phyloP scores from a whole-genome alignment of 2,888 invertebrate species.

The Eumacrocentrus americanus region DNA sequence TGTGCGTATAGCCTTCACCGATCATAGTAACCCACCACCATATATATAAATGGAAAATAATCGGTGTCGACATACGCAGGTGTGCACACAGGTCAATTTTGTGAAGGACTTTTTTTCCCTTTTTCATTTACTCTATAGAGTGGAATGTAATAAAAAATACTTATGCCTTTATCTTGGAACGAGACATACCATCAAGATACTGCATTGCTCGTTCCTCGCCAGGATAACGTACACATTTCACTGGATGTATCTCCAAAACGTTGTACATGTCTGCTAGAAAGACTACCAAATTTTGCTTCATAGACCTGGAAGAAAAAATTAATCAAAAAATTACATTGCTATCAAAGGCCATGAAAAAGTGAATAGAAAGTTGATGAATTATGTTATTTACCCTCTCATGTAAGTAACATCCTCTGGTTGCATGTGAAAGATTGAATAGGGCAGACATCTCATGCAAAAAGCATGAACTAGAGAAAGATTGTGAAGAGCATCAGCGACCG shows the following conservation, averaged over 20 bases:
- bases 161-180: conserved; percentile 27
- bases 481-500: conserved; percentile 88
- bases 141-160: conserved; percentile 4
- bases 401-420: conserved; percentile 95
- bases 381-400: conserved; percentile 76
- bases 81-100: conserved; percentile 20
- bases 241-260: conserved; percentile 90
- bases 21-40: conserved; percentile 49
- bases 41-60: not conserved
- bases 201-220: conserved; percentile 68
- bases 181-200: conserved; percentile 61
- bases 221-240: conserved; percentile 84
- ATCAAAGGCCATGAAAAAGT: conserved; percentile 10
- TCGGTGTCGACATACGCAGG: conserved; percentile 26
- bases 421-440: conserved; percentile 90
- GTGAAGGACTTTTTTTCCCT: not conserved
- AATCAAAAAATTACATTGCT: conserved; percentile 13
- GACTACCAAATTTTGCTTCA: conserved; percentile 89
- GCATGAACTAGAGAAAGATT: conserved; percentile 87
- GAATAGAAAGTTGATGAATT: not conserved
- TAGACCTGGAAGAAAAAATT: conserved; percentile 70
- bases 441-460: conserved; percentile 85
- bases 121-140: not conserved
- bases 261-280: conserved; percentile 94
- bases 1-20: conserved; percentile 47